Conservation (phyloP, 1,140 invertebrate genomes). For the Drosophila kepulauana region DNA sequence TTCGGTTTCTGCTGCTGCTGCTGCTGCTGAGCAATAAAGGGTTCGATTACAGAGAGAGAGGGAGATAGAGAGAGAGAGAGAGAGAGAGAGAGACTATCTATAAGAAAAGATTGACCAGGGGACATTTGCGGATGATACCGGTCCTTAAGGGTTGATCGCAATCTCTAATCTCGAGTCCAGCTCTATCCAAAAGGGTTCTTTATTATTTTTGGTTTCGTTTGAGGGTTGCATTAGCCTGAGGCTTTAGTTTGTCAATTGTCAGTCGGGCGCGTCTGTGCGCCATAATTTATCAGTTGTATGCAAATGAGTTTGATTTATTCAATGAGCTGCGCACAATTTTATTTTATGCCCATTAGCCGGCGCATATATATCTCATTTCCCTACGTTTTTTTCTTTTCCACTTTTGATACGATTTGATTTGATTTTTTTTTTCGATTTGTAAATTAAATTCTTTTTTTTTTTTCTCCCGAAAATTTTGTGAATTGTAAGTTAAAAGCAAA, state of each 20-base stretch:
- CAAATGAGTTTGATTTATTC: constrained; percentile 84
- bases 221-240: constrained; percentile 54
- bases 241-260: constrained; percentile 72
- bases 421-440: constrained; percentile 12
- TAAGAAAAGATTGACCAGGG: constrained; percentile 11
- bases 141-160: constrained; percentile 18
- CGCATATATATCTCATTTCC: constrained; percentile 22
- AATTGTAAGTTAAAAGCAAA: background rate
- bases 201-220: constrained; percentile 2
- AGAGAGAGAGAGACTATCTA: no score
- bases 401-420: background rate
- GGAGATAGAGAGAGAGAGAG: no score
- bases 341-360: constrained; percentile 53
- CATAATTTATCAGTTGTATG: constrained; percentile 84
- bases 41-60: constrained; percentile 35
- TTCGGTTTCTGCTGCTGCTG: background rate
- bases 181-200: background rate
- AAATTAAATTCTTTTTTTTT: background rate
- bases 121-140: constrained; percentile 3
- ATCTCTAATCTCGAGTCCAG: background rate
- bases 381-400: no score
- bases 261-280: constrained; percentile 54
- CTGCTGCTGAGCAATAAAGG: background rate
- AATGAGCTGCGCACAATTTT: constrained; percentile 79
- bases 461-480: background rate